phyloP scores from a whole-genome alignment of 2,113 vertebrate genomes.

The Xenopus laevis region DNA sequence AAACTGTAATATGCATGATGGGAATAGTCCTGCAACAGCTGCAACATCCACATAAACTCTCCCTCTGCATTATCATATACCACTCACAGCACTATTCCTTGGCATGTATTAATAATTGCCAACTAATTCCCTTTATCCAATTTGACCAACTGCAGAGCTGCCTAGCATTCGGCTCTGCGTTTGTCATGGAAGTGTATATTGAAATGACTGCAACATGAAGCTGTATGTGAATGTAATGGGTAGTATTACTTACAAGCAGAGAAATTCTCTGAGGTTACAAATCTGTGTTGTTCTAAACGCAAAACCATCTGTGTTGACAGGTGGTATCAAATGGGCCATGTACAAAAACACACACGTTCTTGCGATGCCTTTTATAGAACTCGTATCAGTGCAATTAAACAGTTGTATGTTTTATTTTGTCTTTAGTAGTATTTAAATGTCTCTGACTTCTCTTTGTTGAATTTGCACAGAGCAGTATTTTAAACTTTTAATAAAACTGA shows the following conservation, averaged over 20 bases:
- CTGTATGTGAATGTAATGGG: constrained; percentile 61
- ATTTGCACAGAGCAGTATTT: constrained; percentile 79
- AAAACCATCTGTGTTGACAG: constrained; percentile 47
- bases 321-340: constrained; percentile 50
- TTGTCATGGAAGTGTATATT: neutral
- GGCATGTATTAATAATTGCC: too few species aligned
- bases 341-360: constrained; percentile 54
- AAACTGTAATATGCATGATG: too few species aligned
- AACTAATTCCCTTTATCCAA: too few species aligned
- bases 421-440: constrained; percentile 73
- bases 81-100: too few species aligned
- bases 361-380: constrained; percentile 61
- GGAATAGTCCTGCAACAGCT: too few species aligned
- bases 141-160: too few species aligned
- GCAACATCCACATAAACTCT: too few species aligned
- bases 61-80: too few species aligned
- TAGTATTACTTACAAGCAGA: constrained; percentile 51
- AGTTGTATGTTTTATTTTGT: constrained; percentile 48
- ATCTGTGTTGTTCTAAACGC: constrained; percentile 63
- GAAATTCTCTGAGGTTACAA: constrained; percentile 52
- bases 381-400: constrained; percentile 75
- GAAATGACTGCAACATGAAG: constrained; percentile 2
- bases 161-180: too few species aligned
- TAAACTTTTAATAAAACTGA: constrained; percentile 81
- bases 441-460: constrained; percentile 67